Evolutionary conservation across 2,113 vertebrate species (phyloP), one percentile per base, ranked within the genome.

Genomic region (Gymnocephalus cernua): DNA sequence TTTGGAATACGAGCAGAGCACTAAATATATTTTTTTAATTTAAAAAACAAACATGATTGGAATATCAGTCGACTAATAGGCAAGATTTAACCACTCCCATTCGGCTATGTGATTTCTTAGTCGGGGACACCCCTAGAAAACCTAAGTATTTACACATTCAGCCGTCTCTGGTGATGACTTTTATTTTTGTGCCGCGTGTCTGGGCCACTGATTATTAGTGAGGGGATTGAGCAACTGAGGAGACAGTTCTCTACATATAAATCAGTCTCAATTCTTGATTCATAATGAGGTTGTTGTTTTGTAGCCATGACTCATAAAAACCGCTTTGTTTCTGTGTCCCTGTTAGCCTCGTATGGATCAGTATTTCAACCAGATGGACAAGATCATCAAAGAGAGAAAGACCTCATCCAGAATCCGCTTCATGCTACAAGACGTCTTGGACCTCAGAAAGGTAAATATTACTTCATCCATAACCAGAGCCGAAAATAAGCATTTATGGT

Each of bases 281-380:
- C 21, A 54, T 1, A 13, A 3, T 44, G 21, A 63, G 35, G 13
- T 13, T 0, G 0, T 53, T 4, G 15, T 38, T 76, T 50, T 48
- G 5, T 50, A 65, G 21, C 6, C 16, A 11, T 41, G 16, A 51
- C 12, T 74, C 13, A 29, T 71, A 48, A 83, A 77, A 41, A 6
- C 3, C 1, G 0, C 8, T 47, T n/a, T 50, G 72, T 50, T 53
- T 45, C 2, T 68, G 11, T 83, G 1, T 82, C 10, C 25, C 41
- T 2, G 29, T 2, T 85, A 99, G 98, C 98, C 98, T 65, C 97
- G 97, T 2, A 99, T 99, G 98, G 98, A 99, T 93, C 98, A 99
- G 91, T 99, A 99, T 90, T 99, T 99, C 85, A 95, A 96, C 88
- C 98, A 99, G 91, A 99, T 99, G 97, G 98, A 97, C 89, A 99